Base-by-base conservation (phyloP, 2,888 invertebrate species). In the Sinopyrophorus schimmeli region DNA sequence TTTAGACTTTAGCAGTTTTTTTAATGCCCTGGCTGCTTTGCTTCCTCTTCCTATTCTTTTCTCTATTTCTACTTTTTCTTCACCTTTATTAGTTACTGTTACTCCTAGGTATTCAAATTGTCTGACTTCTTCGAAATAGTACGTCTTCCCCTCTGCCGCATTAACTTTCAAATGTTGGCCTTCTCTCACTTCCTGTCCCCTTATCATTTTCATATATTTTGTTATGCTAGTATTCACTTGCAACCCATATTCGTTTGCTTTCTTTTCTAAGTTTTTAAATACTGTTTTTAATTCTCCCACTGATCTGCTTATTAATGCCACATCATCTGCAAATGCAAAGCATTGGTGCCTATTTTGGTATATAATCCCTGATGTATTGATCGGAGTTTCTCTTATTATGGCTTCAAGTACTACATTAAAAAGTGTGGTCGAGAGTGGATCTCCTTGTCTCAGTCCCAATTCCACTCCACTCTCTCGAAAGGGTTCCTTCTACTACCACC, bases 1-100 rank as follows among this genome's bases (percentile, higher is more conserved):
- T 27, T 39, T 39, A 39, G 39, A 39, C 17, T 9, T 39, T 27
- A 39, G 9, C 27, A 27, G 9, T 38, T 34, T 21, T 18, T 18
- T 18, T 6, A 18, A 18, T 18, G 18, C 18, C 6, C 18, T 6
- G 18, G 18, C 18, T 18, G 18, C 18, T 17, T 17, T 32, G 3
- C 18, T 34, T 21, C 34, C 10, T 18, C 16, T 23, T 3, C 37
- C 12, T 21, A 24, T 24, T 37, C n/a, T 11, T 11, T 32, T 16
- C 20, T 32, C 11, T 28, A 10, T 28, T 28, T 28, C 11, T 10
- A 28, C 5, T 3, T 28, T 28, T 28, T 28, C 28, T 28, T 28
- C 7, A 6, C 28, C 4, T 3, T 28, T 28, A 6, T 28, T 28
- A 12, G 28, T 28, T 28, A 28, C 12, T 11, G 11, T 6, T 12